Conservation (phyloP, 2,113 vertebrate genomes). For the Psittacus erithacus region DNA sequence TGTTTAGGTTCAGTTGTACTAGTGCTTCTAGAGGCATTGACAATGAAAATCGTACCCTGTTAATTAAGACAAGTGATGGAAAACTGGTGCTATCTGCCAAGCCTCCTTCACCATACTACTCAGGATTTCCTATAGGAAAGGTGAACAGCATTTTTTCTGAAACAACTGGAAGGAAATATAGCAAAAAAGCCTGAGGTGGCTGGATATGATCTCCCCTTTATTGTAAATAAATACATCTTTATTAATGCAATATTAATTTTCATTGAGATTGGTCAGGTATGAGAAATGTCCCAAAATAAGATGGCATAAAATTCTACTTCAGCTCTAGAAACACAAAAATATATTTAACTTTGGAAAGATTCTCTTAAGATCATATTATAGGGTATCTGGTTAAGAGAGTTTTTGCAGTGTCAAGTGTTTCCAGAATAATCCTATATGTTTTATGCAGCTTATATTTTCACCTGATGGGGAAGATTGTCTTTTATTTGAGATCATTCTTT, state of each 20-base stretch:
- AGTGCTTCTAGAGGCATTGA: neutral
- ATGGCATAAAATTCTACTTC: neutral
- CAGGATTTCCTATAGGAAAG: conserved; percentile 20
- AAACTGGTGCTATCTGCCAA: conserved; percentile 52
- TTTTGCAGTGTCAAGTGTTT: neutral
- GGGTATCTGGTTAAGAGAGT: neutral
- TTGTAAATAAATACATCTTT: neutral
- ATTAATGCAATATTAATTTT: neutral
- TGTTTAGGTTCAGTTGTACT: neutral
- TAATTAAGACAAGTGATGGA: neutral
- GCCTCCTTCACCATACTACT: neutral
- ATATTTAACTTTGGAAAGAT: neutral
- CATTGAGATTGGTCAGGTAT: neutral
- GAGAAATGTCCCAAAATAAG: neutral
- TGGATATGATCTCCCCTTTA: neutral
- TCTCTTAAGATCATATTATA: neutral
- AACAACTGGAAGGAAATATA: neutral
- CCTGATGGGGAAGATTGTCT: neutral
- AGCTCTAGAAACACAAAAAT: neutral
- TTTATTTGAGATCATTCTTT: neutral
- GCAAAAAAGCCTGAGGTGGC: neutral
- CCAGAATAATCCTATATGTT: neutral
- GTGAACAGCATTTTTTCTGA: neutral
- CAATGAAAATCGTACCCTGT: neutral
- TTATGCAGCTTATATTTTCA: neutral